A percentile compares a stretch with the other conserved stretches of the same genome.
These are phyloP conservation scores for Drosophila kambysellisi DNA, from an alignment of 2,888 invertebrate species.

Conservation along the genomic window DNA sequence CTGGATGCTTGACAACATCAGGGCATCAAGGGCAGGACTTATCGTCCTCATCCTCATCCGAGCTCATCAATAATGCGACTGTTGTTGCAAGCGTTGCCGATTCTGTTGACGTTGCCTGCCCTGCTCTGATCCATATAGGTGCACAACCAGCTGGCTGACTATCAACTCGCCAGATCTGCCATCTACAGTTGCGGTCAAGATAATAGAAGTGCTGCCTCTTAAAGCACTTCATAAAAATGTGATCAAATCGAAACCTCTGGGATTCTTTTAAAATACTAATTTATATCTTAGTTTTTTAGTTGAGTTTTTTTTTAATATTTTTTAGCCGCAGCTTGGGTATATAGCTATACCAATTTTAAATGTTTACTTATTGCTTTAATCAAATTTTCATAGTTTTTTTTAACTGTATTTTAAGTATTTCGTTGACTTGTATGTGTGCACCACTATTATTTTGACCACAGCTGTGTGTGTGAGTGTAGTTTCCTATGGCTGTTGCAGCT, in stretches of 20 bases:
- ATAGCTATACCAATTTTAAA: neutral
- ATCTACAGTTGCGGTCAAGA: neutral
- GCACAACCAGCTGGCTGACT: neutral
- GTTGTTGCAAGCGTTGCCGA: slow-evolving; percentile 32
- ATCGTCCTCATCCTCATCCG: slow-evolving; percentile 8
- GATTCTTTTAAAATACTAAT: neutral
- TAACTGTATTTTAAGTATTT: neutral
- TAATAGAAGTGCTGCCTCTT: neutral
- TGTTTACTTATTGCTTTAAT: neutral
- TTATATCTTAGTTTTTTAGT: neutral
- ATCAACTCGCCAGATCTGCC: slow-evolving; percentile 4
- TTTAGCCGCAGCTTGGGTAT: neutral
- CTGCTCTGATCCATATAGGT: slow-evolving; percentile 9
- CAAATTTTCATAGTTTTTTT: neutral
- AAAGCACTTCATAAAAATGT: neutral
- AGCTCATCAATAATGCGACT: slow-evolving; percentile 60
- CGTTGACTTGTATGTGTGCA: neutral
- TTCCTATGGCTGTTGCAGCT: neutral
- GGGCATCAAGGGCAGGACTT: slow-evolving; percentile 1
- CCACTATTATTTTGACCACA: neutral
- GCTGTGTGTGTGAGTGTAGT: neutral
- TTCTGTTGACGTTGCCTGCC: slow-evolving; percentile 9
- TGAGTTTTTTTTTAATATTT: too few species aligned
- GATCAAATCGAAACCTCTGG: neutral
- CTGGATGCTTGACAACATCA: neutral